Base-by-base conservation (phyloP, 2,797 vertebrate species). In the Phylloscopus collybita region DNA sequence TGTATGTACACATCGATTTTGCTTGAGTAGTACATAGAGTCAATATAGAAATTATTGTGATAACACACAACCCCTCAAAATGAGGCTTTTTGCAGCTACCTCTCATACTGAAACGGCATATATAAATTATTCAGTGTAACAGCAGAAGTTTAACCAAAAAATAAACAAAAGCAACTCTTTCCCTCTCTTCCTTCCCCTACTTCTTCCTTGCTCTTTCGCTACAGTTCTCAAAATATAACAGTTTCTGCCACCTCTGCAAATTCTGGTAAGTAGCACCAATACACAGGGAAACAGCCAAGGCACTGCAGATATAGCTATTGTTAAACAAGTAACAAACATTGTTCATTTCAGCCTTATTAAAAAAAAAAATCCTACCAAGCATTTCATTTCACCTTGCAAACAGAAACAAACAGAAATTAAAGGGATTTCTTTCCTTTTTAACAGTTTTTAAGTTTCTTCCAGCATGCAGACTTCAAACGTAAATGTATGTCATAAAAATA, bases 171-270 rank as follows among this genome's bases (percentile, higher is more conserved):
- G 19, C 13, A 44, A 40, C 13, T 21, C 23, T 49, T 71, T 87
- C n/a, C 11, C 10, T 80, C 9, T 74, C 64, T 74, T 79, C 45
- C 26, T 80, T 23, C 29, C 9, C 27, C 57, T 64, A n/a, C 26
- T 25, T 74, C 19, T 70, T 87, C 26, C 61, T 61, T 1, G 0
- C 18, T 75, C 17, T 62, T 86, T 84, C 2, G 4, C 45, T 93
- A 80, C 47, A 66, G 56, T 74, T 91, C 71, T 80, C 80, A 92
- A 90, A 88, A 95, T 71, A 69, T 18, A 75, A 50, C 38, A 67
- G 22, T 47, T 95, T 95, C 78, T 94, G 76, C 71, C 47, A 90
- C 64, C 42, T 90, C 86, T 88, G 91, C 83, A 93, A 88, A 92
- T 88, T 85, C 80, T 71, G 36, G 53, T 64, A 57, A 73, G 71